Base-by-base conservation (phyloP, 2,797 vertebrate species). In the Paramormyrops hopkinsi region DNA sequence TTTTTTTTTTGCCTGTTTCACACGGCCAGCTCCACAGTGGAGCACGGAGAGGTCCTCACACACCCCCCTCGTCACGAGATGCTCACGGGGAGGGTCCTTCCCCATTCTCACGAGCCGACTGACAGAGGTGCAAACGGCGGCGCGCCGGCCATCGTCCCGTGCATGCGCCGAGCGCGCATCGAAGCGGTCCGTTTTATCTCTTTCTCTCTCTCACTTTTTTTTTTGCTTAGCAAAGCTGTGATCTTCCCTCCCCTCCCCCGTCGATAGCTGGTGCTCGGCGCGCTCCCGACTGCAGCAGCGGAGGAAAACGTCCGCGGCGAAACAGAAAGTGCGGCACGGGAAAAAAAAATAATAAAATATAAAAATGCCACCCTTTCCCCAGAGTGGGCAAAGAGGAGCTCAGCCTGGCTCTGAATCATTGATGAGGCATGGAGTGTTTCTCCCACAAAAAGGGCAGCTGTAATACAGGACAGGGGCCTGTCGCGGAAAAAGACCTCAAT, bases 341-440 rank as follows among this genome's bases (percentile, higher is more conserved):
- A n/a, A 95, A 95, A 94, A 93, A 44, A 65, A 65, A 65, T 46
- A 48, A 2, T 48, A 50, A 50, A 2, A 69, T 73, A 73, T 73
- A 44, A 8, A 79, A 79, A 79, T 79, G 94, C 94, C 92, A 95
- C 95, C 96, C 96, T 96, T 95, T 95, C 94, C 94, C 94, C 95
- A 93, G 94, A 93, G 89, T 69, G 84, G 83, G 59, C 89, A 73
- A 62, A 94, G 95, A 95, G 95, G 95, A 95, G 95, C 95, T 95
- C 94, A 95, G 94, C 94, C 93, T 89, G 46, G 92, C 92, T 41
- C 95, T 97, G 93, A 97, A 97, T 97, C 96, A 96, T 97, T 96
- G 95, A 97, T 95, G 90, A 92, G 91, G 93, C 92, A 93, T 95
- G 96, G 96, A 95, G 69, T 82, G 93, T 95, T 95, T 93, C 93